Evolutionary conservation across 2,797 vertebrate species (phyloP).

Genomic region (Bradypodion ventrale): DNA sequence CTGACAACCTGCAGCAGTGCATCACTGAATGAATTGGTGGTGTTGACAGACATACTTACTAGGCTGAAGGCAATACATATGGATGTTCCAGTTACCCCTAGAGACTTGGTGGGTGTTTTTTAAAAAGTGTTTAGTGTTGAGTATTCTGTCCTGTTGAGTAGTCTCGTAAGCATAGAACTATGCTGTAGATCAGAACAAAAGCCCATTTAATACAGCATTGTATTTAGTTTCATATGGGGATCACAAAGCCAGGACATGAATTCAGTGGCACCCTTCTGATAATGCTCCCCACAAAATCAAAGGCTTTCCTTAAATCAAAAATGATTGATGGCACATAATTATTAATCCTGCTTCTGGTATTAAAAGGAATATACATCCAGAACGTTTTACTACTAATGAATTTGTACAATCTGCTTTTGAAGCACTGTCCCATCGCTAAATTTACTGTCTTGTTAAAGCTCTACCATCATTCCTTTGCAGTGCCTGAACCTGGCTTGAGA

Average conservation of each 20-base stretch:
- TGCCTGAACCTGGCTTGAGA: too few species aligned
- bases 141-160: background rate
- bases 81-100: background rate
- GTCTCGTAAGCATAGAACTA: background rate
- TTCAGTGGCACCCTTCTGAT: background rate
- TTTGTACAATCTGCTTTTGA: too few species aligned
- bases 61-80: background rate
- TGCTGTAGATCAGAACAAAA: background rate
- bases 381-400: too few species aligned
- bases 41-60: background rate
- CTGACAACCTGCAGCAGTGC: too few species aligned
- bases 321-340: too few species aligned
- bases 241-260: background rate
- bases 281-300: background rate
- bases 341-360: too few species aligned
- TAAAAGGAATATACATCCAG: too few species aligned
- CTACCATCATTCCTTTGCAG: too few species aligned
- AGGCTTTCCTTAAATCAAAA: too few species aligned
- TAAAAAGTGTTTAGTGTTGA: background rate
- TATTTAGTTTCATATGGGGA: background rate
- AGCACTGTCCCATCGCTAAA: too few species aligned
- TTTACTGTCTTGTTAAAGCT: too few species aligned
- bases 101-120: background rate
- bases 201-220: too few species aligned
- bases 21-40: background rate